Base-by-base conservation (phyloP, 2,797 vertebrate species). In the Sphenodon punctatus region DNA sequence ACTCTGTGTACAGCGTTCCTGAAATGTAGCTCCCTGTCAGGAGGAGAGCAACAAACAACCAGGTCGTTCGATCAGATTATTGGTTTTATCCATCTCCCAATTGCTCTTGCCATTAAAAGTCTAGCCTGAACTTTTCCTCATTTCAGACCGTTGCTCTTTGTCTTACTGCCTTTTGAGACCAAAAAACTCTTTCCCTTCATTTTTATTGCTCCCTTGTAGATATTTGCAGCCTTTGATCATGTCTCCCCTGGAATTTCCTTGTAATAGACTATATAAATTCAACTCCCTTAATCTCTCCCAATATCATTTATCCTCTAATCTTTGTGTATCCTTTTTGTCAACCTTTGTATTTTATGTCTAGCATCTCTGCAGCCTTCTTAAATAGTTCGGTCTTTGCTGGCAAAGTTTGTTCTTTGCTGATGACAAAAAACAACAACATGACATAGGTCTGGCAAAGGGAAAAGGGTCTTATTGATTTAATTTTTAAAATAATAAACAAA, bases 341-440 rank as follows among this genome's bases (percentile, higher is more conserved):
- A 3, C 4, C 27, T 79, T 87, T 82, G 20, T 76, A 70, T 75
- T 86, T 64, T 82, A n/a, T n/a, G 75, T 63, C 65, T 14, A 12
- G 19, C 4, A 75, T 79, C 49, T 70, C 23, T 1, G 4, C 12
- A 67, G 27, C 46, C 19, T 14, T 75, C 63, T 49, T 76, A 80
- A 74, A 59, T 20, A 13, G 27, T 74, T 58, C 76, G 72, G 71
- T 71, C 75, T 81, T 63, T 66, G 25, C 55, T 70, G 45, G 80
- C 27, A 83, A 79, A 85, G 61, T 4, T 30, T 41, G 34, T 32
- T 77, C 87, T 87, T 81, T 68, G 82, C 12, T 27, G 80, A 38
- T 22, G 58, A 70, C 63, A 77, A 59, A 78, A 82, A 36, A 14
- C 27, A 34, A 36, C 20, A n/a, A n/a, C n/a, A 12, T 58, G 32